These are phyloP conservation scores for Chymomyza amoena DNA, from an alignment of 2,888 invertebrate genomes.

Conservation along the genomic window DNA sequence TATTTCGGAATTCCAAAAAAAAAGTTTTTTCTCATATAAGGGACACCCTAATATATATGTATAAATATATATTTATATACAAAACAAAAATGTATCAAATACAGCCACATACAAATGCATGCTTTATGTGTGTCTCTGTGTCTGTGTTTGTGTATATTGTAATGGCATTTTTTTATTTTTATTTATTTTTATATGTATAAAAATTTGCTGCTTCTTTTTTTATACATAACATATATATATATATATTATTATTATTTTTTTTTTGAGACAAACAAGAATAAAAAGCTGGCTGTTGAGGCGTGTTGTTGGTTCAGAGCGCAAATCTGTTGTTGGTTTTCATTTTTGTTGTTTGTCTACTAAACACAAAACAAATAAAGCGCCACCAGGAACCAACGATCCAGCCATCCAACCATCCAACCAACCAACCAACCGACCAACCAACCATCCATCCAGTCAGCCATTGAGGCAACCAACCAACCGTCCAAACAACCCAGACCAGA, in stretches of 20 bases:
- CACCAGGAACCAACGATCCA: slow-evolving; percentile 26
- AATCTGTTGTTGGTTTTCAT: slow-evolving; percentile 71
- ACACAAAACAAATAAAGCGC: slow-evolving; percentile 63
- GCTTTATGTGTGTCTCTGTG: background rate
- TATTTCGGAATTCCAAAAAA: no score
- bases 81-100: background rate
- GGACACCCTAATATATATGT: no score
- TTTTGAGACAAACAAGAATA: background rate
- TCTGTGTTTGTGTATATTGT: background rate
- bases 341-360: slow-evolving; percentile 70
- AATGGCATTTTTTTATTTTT: background rate
- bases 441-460: background rate
- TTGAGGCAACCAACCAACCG: background rate
- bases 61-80: no score
- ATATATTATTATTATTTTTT: background rate
- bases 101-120: background rate
- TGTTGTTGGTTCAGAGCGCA: slow-evolving; percentile 16
- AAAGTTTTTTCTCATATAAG: no score
- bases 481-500: background rate
- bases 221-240: background rate
- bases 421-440: background rate
- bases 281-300: background rate
- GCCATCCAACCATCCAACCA: background rate
- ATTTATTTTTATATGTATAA: background rate
- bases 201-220: background rate